Evolutionary conservation across 2,797 vertebrate species (phyloP).

Genomic region (Fistularia commersonii): DNA sequence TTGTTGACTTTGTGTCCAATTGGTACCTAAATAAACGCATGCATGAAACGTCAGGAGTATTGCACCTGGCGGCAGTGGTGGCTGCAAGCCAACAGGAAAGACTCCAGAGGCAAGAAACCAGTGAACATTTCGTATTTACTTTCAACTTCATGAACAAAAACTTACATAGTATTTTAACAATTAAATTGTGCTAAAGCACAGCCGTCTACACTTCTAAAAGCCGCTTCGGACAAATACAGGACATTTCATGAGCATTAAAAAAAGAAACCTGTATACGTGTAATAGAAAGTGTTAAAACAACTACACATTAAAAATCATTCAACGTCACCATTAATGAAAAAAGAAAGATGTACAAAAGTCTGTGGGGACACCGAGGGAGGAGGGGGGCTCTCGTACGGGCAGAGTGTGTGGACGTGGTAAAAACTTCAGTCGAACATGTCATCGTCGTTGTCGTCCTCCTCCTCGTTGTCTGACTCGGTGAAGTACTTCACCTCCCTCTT

Average conservation of each 20-base stretch:
- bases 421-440: slow-evolving; percentile 90
- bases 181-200: slow-evolving; percentile 96
- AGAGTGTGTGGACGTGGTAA: slow-evolving; percentile 34
- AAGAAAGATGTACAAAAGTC: slow-evolving; percentile 99
- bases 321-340: slow-evolving; percentile 93
- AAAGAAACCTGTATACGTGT: slow-evolving; percentile 93
- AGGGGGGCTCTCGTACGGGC: slow-evolving; percentile 27
- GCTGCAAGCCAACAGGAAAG: no score
- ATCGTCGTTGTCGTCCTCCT: slow-evolving; percentile 82
- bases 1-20: no score
- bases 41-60: no score
- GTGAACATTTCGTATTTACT: slow-evolving; percentile 86
- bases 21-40: no score
- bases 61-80: no score
- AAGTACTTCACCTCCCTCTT: slow-evolving; percentile 97
- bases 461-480: slow-evolving; percentile 88
- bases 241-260: slow-evolving; percentile 95
- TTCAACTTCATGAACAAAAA: slow-evolving; percentile 97
- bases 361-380: slow-evolving; percentile 39
- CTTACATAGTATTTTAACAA: slow-evolving; percentile 88
- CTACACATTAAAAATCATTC: slow-evolving; percentile 97
- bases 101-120: neutral
- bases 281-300: slow-evolving; percentile 98
- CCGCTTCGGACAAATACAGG: slow-evolving; percentile 89
- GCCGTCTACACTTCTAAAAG: slow-evolving; percentile 95